phyloP scores from a whole-genome alignment of 2,888 invertebrate genomes.

The Encarsia formosa region DNA sequence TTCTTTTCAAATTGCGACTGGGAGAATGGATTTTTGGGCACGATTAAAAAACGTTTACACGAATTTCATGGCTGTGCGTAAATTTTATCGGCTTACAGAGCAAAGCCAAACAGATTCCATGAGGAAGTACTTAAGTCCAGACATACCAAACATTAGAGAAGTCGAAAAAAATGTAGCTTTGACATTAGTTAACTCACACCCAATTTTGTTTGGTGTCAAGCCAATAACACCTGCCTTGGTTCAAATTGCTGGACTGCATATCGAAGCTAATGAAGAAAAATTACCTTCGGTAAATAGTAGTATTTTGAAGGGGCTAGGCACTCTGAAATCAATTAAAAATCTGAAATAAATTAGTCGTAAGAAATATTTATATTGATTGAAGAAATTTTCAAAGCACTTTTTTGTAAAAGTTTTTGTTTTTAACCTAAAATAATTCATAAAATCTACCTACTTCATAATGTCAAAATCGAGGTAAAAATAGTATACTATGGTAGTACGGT shows the following conservation, averaged over 20 bases:
- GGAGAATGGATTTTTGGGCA: conserved; percentile 30
- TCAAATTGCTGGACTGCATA: conserved; percentile 56
- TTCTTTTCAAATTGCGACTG: background rate
- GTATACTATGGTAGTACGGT: too few species aligned
- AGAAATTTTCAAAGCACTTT: too few species aligned
- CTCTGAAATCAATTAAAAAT: too few species aligned
- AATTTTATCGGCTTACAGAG: conserved; percentile 23
- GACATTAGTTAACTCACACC: conserved; percentile 54
- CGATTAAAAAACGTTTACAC: conserved; percentile 30
- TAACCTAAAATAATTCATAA: too few species aligned
- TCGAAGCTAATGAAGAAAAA: conserved; percentile 38
- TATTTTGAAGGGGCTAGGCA: too few species aligned
- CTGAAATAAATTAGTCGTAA: background rate
- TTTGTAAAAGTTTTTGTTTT: too few species aligned
- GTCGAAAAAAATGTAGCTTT: conserved; percentile 53
- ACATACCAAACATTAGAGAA: conserved; percentile 46
- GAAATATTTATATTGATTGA: background rate
- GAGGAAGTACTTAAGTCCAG: conserved; percentile 34
- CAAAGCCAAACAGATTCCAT: conserved; percentile 29
- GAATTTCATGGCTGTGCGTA: background rate
- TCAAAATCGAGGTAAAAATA: background rate
- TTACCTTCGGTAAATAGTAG: conserved; percentile 8
- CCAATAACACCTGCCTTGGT: conserved; percentile 52
- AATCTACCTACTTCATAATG: background rate
- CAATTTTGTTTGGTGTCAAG: conserved; percentile 50